Evolutionary conservation across 1,140 invertebrate genomes (phyloP), one percentile per base, ranked within the genome.

Genomic region (Gonioctena quinquepunctata): DNA sequence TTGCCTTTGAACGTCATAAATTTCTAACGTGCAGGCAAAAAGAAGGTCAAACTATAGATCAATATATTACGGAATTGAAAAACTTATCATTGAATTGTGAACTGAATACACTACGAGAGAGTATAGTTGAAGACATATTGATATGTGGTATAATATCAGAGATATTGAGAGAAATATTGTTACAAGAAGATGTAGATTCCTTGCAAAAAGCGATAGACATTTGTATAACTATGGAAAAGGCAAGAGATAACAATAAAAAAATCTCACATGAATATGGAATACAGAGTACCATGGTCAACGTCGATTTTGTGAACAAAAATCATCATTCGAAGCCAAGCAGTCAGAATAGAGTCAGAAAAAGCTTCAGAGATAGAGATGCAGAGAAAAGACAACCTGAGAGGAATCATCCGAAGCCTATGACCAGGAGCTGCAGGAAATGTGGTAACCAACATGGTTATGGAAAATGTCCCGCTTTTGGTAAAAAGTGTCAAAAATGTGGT

Each of bases 1-100:
- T 75, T 8, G 69, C 66, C 13, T 73, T 69, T 49, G 69, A 76
- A 62, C 66, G 74, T 28, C 62, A 76, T 56, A 70, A 68, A 70
- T 77, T 74, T 48, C 62, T 76, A 18, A 72, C 28, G 2, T 52
- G 8, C 16, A 62, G 25, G 28, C 75, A 72, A 60, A 13, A 5
- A 59, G 23, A 56, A 52, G 21, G 18, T 42, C 7, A 65, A 33
- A 21, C 66, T 13, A 61, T 74, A 33, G 69, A 71, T 19, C 33
- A 74, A n/a, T 74, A 33, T 28, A 62, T 65, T 3, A 68, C 42
- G 5, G 66, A 64, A 25, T 13, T 74, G 18, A 71, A 74, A 67
- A 62, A 66, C 25, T 42, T 19, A 42, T 16, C 71, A 1, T 5
- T 54, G 21, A 2, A 13, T 21, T 72, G 66, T 50, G 52, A 72